Evolutionary conservation across 2,797 vertebrate species (phyloP), one percentile per base, ranked within the genome.

Genomic region (Fratercula arctica): DNA sequence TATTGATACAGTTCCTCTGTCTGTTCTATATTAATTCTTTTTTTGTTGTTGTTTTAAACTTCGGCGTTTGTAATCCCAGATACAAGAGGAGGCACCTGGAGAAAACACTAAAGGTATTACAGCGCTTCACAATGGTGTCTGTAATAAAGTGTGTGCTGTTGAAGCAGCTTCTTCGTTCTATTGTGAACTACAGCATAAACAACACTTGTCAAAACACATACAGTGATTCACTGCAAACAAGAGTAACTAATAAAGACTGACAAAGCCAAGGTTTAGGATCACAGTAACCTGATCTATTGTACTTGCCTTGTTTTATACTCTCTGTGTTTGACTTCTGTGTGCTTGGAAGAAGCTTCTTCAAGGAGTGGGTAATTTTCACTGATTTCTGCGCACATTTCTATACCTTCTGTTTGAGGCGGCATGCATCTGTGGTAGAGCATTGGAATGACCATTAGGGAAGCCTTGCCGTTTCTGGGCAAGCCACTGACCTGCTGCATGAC

Each of bases 161-260:
- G 86, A 69, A 68, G 46, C 51, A 29, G 29, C 46, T 86, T 46
- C 87, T 93, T 72, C 11, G 9, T 87, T 94, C 89, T 63, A 0
- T 37, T 80, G 51, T 31, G 39, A 77, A 48, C 39, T 82, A 84
- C 85, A 84, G 51, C 72, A 63, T 56, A 94, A 95, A 93, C 33
- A 84, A 6, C 69, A n/a, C 63, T 94, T 94, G 80, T 87, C 85
- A 89, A 92, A 94, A 70, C 87, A 89, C 39, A 26, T 46, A 23
- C 29, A 67, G 39, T 80, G 87, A 79, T 89, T 89, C 61, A 81
- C 15, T 90, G 69, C 85, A 82, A 87, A 86, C 64, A 70, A 72
- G 67, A 70, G 37, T 56, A 72, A 73, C 89, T 94, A 96, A 78
- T 90, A 77, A 93, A 69, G 80, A 67, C 31, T 66, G 66, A 59